Evolutionary conservation across 2,888 invertebrate species (phyloP).

Genomic region (Arctia plantaginis): DNA sequence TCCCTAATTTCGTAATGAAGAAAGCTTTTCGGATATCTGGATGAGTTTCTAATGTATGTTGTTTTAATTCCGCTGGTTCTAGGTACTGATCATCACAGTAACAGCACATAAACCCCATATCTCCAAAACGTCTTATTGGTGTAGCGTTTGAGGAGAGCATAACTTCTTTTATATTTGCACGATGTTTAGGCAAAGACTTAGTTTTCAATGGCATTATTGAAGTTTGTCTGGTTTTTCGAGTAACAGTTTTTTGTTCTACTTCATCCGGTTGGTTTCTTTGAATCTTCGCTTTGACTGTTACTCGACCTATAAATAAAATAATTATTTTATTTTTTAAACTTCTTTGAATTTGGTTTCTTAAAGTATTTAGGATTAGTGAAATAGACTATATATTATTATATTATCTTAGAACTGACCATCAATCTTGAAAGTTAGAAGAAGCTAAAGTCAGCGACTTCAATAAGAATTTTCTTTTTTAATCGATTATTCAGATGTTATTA

Average conservation of each 20-base stretch:
- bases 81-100: slow-evolving; percentile 60
- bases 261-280: background rate
- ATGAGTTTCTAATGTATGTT: slow-evolving; percentile 52
- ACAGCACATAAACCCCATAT: slow-evolving; percentile 61
- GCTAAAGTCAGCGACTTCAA: too few relatives aligned
- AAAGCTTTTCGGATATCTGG: slow-evolving; percentile 22
- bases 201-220: slow-evolving; percentile 8
- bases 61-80: slow-evolving; percentile 60
- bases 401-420: background rate
- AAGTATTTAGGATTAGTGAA: background rate
- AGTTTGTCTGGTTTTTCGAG: background rate
- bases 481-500: too few relatives aligned
- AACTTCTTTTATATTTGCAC: slow-evolving; percentile 23
- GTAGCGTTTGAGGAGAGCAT: slow-evolving; percentile 60
- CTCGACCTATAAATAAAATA: slow-evolving; percentile 63
- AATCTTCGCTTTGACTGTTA: slow-evolving; percentile 40
- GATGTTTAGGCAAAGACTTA: slow-evolving; percentile 16
- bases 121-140: slow-evolving; percentile 58
- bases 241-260: background rate
- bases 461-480: too few relatives aligned
- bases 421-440: background rate
- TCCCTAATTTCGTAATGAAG: slow-evolving; percentile 42
- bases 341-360: background rate
- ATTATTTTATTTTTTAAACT: slow-evolving; percentile 5
- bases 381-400: background rate